Evolutionary conservation across 1,140 invertebrate species (phyloP).

Genomic region (Drosophila asahinai): DNA sequence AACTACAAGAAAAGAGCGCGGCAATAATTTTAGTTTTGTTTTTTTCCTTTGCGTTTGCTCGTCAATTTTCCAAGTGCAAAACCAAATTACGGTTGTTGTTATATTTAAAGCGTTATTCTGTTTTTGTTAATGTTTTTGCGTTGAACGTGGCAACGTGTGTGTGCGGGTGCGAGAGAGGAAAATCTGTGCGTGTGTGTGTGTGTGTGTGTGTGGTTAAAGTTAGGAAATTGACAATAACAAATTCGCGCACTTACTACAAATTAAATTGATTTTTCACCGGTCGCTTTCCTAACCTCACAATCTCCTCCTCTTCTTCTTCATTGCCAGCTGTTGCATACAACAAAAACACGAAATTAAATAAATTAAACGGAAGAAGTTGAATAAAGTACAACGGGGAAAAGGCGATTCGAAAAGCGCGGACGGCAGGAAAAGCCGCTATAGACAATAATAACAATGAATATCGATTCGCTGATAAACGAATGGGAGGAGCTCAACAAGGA

Average conservation of each 20-base stretch:
- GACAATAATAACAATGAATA: slow-evolving; percentile 58
- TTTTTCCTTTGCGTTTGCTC: not conserved
- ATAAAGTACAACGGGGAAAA: slow-evolving; percentile 12
- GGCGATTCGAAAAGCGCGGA: slow-evolving; percentile 1
- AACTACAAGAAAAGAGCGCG: slow-evolving; percentile 14
- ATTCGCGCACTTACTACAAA: slow-evolving; percentile 12
- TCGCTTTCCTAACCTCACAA: slow-evolving; percentile 37
- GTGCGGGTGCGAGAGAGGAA: slow-evolving; percentile 22
- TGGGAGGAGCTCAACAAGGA: slow-evolving; percentile 89
- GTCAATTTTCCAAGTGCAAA: slow-evolving; percentile 49
- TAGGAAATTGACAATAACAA: slow-evolving; percentile 33
- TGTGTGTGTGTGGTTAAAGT: slow-evolving; percentile 23
- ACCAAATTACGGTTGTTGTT: slow-evolving; percentile 39
- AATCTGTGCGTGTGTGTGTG: slow-evolving; percentile 5
- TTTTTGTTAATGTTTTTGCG: slow-evolving; percentile 28
- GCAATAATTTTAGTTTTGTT: slow-evolving; percentile 7
- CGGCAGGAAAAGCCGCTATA: slow-evolving; percentile 23
- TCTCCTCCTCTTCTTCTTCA: slow-evolving; percentile 1
- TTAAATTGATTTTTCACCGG: slow-evolving; percentile 77
- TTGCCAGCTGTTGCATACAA: slow-evolving; percentile 67
- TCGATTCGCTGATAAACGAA: slow-evolving; percentile 86
- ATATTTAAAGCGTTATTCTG: slow-evolving; percentile 15
- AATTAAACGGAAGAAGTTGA: slow-evolving; percentile 14
- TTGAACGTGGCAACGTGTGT: slow-evolving; percentile 44
- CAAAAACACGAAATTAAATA: slow-evolving; percentile 13